A percentile compares a stretch with the other conserved stretches of the same genome.
These are phyloP conservation scores for Pelodiscus sinensis DNA, from an alignment of 2,113 vertebrate genomes.

Conservation along the genomic window DNA sequence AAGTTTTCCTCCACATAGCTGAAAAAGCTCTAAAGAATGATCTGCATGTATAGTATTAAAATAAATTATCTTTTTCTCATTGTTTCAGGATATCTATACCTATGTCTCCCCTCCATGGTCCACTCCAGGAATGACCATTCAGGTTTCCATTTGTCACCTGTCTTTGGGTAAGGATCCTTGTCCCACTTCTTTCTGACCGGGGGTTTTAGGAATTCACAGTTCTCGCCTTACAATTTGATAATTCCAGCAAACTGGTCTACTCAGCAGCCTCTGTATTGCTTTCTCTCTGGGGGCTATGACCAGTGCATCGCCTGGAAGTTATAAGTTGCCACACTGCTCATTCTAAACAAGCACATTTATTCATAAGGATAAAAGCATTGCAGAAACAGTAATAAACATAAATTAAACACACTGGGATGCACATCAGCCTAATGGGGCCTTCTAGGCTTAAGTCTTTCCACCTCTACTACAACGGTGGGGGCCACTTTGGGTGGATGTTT, in stretches of 20 bases:
- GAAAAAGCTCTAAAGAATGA: not conserved
- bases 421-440: too few species aligned
- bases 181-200: not conserved
- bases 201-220: not conserved
- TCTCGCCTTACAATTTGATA: not conserved
- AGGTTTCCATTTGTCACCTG: not conserved
- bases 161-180: not conserved
- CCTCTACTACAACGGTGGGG: too few species aligned
- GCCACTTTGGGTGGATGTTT: too few species aligned
- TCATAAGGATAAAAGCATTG: not conserved
- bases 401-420: not conserved
- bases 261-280: not conserved
- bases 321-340: not conserved
- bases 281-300: not conserved
- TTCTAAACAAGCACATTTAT: not conserved
- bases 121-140: not conserved
- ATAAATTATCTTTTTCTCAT: not conserved
- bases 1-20: not conserved
- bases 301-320: not conserved
- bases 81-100: not conserved
- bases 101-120: not conserved
- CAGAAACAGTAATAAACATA: not conserved
- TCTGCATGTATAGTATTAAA: not conserved
- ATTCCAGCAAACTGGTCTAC: not conserved
- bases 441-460: too few species aligned